phyloP scores from a whole-genome alignment of 2,888 invertebrate genomes.

The Cephus sareptanus region DNA sequence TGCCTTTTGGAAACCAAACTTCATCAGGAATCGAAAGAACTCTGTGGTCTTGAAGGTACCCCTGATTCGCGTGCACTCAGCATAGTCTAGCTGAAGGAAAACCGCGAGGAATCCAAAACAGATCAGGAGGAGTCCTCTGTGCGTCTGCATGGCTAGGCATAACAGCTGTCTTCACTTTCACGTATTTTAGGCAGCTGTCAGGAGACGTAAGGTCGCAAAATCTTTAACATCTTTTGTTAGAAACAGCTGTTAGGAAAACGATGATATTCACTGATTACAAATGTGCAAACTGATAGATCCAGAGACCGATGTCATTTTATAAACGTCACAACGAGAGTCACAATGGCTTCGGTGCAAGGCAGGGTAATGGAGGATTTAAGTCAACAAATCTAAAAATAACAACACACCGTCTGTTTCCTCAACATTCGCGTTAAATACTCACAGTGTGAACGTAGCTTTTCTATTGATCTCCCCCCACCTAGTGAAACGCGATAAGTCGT shows the following conservation, averaged over 20 bases:
- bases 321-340: not conserved
- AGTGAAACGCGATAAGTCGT: not conserved
- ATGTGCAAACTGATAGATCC: not conserved
- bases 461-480: conserved; percentile 11
- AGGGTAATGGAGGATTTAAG: not conserved
- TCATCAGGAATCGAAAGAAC: conserved; percentile 91
- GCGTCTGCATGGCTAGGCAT: conserved; percentile 24
- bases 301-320: not conserved
- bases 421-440: not conserved
- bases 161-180: not conserved
- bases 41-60: conserved; percentile 77
- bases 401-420: not conserved
- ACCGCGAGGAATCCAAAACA: conserved; percentile 19
- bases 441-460: conserved; percentile 13
- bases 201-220: not conserved
- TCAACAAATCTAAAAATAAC: not conserved
- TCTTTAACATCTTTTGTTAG: not conserved
- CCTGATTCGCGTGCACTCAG: conserved; percentile 69
- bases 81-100: conserved; percentile 10
- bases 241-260: conserved; percentile 2
- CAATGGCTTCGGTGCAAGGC: not conserved
- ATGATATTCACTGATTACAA: not conserved
- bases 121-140: conserved; percentile 18
- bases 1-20: conserved; percentile 97
- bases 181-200: conserved; percentile 1